These are phyloP conservation scores for Leuctra nigra DNA, from an alignment of 2,888 invertebrate species.

Conservation along the genomic window DNA sequence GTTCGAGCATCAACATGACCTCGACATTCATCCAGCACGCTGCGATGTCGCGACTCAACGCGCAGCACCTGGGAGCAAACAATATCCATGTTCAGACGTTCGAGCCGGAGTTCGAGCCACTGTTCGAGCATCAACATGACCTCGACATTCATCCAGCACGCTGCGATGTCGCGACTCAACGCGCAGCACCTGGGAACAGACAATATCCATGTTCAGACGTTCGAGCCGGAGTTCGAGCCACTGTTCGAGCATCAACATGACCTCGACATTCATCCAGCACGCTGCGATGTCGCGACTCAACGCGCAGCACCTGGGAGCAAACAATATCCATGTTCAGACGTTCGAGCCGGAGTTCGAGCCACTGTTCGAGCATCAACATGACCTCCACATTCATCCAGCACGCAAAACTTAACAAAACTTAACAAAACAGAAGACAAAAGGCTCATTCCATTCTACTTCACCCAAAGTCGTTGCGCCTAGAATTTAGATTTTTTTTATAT, in stretches of 20 bases:
- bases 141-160: constrained; percentile 77
- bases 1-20: constrained; percentile 74
- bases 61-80: too few species aligned
- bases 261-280: constrained; percentile 81
- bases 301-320: constrained; percentile 70
- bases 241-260: constrained; percentile 71
- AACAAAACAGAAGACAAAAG: too few species aligned
- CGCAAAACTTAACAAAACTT: too few species aligned
- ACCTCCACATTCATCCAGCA: too few species aligned
- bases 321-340: too few species aligned
- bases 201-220: too few species aligned
- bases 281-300: constrained; percentile 74
- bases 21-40: constrained; percentile 79
- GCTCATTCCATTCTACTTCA: too few species aligned
- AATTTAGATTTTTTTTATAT: too few species aligned
- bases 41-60: constrained; percentile 74
- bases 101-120: constrained; percentile 37
- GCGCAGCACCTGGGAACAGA: constrained; percentile 66
- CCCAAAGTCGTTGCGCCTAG: too few species aligned
- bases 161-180: constrained; percentile 77
- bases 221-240: constrained; percentile 37
- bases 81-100: too few species aligned
- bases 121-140: constrained; percentile 73
- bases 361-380: too few species aligned
- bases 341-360: too few species aligned